phyloP scores from a whole-genome alignment of 2,797 vertebrate genomes.

The Caiman crocodilus region DNA sequence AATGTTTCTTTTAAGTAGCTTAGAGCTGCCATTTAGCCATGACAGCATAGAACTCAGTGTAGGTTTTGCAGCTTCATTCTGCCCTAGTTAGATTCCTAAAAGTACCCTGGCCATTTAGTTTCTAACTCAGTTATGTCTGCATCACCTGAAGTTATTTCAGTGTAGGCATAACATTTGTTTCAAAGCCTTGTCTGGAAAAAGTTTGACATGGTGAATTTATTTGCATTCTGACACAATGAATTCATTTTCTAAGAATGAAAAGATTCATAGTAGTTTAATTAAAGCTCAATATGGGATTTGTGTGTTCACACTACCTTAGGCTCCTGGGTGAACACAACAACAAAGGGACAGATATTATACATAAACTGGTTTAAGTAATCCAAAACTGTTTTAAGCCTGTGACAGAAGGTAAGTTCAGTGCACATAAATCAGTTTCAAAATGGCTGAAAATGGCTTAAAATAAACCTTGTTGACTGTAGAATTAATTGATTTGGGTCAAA shows the following conservation, averaged over 20 bases:
- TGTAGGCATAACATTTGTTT: neutral
- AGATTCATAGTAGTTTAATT: neutral
- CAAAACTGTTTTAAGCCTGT: too few relatives aligned
- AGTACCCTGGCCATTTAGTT: neutral
- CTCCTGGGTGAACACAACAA: neutral
- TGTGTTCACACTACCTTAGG: neutral
- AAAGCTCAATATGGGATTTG: neutral
- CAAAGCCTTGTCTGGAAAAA: neutral
- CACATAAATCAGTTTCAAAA: too few relatives aligned
- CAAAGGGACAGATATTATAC: too few relatives aligned
- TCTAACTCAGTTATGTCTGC: accelerated
- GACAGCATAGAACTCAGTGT: too few relatives aligned
- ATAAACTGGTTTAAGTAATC: too few relatives aligned
- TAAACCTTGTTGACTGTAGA: too few relatives aligned
- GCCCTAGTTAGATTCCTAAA: neutral
- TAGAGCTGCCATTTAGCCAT: too few relatives aligned
- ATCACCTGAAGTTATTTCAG: neutral
- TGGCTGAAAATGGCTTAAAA: too few relatives aligned
- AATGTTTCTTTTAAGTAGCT: too few relatives aligned
- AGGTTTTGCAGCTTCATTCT: too few relatives aligned
- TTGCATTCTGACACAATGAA: neutral
- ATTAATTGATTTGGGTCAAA: too few relatives aligned
- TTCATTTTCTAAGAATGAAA: neutral
- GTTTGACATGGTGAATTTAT: neutral
- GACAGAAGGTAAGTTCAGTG: too few relatives aligned